Base-by-base conservation (phyloP, 2,797 vertebrate genomes). In the Sebastes minor region DNA sequence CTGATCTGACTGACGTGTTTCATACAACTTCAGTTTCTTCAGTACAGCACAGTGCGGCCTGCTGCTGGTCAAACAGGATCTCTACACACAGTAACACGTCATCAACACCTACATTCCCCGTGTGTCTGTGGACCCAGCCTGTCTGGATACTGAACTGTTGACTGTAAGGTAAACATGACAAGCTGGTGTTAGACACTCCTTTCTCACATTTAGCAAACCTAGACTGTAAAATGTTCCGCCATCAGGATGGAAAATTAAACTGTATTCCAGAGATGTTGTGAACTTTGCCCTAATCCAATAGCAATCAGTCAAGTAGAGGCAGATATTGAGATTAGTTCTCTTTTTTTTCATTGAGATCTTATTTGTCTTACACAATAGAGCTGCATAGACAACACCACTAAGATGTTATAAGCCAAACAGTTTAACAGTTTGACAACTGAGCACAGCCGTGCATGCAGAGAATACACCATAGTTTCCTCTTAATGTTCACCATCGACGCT, bases 151-250 rank as follows among this genome's bases (percentile, higher is more conserved):
- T 74, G 1, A 80, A 33, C 67, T 55, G 73, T 5, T 1, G 16
- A 28, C 62, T 62, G 59, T n/a, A 77, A 83, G 14, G 81, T 82
- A 91, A 94, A 94, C 81, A 91, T 90, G 56, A 84, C 85, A 25
- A 3, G 25, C 62, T 61, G 76, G 63, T 70, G 89, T 61, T 33
- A 93, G 76, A 82, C 72, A 38, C 33, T 72, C 35, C 23, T 69
- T 20, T 52, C 62, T 63, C 35, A 75, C 18, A 8, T 62, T 56
- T 4, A 6, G 32, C 53, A 71, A 79, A 49, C 30, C 16, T 5
- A 10, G 20, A 35, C 66, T 56, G 71, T 38, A 6, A 74, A 77
- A 52, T 20, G 4, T 57, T 62, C 23, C 18, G 22, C 42, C 8
- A 12, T 6, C 22, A 52, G 52, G 30, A 18, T 5, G 27, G 30